Base-by-base conservation (phyloP, 1,140 invertebrate species). In the Choristoneura fumiferana region DNA sequence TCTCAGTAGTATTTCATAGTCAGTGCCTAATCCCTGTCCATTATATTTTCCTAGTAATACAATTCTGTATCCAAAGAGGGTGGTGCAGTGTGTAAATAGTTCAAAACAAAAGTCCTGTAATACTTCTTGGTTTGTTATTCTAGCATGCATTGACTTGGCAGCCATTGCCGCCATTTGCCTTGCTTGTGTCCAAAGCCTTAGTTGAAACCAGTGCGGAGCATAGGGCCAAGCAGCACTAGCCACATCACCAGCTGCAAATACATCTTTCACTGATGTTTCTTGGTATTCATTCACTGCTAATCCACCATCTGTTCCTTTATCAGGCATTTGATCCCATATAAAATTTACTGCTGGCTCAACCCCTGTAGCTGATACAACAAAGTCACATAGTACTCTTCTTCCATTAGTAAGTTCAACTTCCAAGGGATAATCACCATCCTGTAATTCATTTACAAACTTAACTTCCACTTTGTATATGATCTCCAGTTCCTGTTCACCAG, bases 101-200 rank as follows among this genome's bases (percentile, higher is more conserved):
- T 99, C 98, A 90, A 99, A 99, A 83, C 96, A 97, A 87, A 99
- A 98, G 83, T 99, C 97, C 89, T 95, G 93, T 34, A 94, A 84
- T 15, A 95, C 92, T 59, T 92, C 88, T 88, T 96, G 93, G 9
- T 91, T 88, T 13, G 82, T 90, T 0, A 91, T 71, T 49, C 89
- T 89, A 1, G 93, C 93, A 61, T 93, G 91, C 96, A 99, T 99
- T 60, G 94, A 94, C 82, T 96, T 95, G 0, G 96, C 98, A 10
- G 95, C 97, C 91, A 98, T 98, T 38, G 92, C 91, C 8, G 98
- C 98, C 98, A 99, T 99, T 89, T 99, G 97, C 62, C 97, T 89
- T 0, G 98, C 98, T 90, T 99, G 98, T 4, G 97, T 97, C 98
- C 98, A 99, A 1, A 99, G 83, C 49, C 97, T 91, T 95, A 99